Conservation (phyloP, 2,797 vertebrate species). For the Erpetoichthys calabaricus region DNA sequence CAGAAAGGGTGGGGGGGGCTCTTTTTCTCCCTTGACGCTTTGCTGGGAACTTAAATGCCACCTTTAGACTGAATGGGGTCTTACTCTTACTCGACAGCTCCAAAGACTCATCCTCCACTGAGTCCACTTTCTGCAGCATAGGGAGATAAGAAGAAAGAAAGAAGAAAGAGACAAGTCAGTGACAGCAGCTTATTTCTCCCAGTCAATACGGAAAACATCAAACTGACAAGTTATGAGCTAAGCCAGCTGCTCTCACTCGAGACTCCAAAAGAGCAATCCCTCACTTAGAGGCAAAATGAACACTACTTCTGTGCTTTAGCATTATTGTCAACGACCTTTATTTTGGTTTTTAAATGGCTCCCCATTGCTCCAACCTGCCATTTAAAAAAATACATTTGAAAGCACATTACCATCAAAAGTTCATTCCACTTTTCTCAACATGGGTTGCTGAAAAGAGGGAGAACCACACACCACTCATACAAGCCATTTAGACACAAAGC, state of each 20-base stretch:
- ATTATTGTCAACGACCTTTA: too few species aligned
- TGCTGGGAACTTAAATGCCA: constrained; percentile 73
- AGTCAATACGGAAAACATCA: too few species aligned
- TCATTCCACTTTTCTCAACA: background rate
- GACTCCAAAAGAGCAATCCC: too few species aligned
- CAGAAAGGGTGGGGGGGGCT: constrained; percentile 4
- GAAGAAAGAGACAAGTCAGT: constrained; percentile 11
- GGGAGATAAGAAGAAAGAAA: background rate
- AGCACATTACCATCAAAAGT: background rate
- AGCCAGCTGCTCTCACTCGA: too few species aligned
- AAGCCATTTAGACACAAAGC: too few species aligned
- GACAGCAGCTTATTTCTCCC: too few species aligned
- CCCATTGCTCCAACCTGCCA: constrained; percentile 10
- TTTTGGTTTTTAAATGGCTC: constrained; percentile 9
- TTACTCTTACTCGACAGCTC: constrained; percentile 32
- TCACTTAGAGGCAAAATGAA: too few species aligned
- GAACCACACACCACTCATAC: too few species aligned
- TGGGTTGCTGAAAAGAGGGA: background rate
- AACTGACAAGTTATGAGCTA: too few species aligned
- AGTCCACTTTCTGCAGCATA: constrained; percentile 52
- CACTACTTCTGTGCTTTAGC: too few species aligned
- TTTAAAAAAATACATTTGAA: constrained; percentile 10
- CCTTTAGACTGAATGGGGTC: constrained; percentile 48
- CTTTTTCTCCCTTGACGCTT: constrained; percentile 30
- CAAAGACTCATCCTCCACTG: constrained; percentile 17